Evolutionary conservation across 1,140 invertebrate genomes (phyloP).

Genomic region (Anastatus disparis): DNA sequence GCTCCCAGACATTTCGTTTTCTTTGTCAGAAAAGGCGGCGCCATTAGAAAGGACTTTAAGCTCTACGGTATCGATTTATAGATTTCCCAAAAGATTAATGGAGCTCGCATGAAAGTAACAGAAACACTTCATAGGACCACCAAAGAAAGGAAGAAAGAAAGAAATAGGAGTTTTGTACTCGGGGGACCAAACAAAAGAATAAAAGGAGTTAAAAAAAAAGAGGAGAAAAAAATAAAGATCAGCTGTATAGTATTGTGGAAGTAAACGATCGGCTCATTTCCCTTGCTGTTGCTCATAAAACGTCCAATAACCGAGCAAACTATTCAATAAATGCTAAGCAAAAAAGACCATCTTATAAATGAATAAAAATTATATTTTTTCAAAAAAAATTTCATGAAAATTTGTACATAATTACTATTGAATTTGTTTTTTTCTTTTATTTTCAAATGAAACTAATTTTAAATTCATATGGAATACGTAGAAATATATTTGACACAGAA

Average conservation of each 20-base stretch:
- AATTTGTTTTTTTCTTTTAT: too few relatives aligned
- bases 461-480: too few relatives aligned
- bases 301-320: constrained; percentile 50
- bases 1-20: constrained; percentile 12
- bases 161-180: constrained; percentile 9
- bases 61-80: constrained; percentile 32
- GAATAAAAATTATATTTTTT: too few relatives aligned
- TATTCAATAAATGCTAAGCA: constrained; percentile 49
- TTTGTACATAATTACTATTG: too few relatives aligned
- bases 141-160: neutral
- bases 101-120: constrained; percentile 7
- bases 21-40: neutral
- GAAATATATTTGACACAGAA: too few relatives aligned
- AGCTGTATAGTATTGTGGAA: constrained; percentile 25
- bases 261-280: constrained; percentile 33
- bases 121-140: constrained; percentile 14
- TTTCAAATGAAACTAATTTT: too few relatives aligned
- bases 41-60: constrained; percentile 18
- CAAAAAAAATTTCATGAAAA: too few relatives aligned
- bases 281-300: constrained; percentile 35
- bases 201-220: constrained; percentile 22
- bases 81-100: constrained; percentile 31
- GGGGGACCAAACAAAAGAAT: constrained; percentile 28
- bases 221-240: constrained; percentile 34
- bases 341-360: too few relatives aligned